These are phyloP conservation scores for Pteronotus mesoamericanus DNA, from an alignment of 2,797 vertebrate genomes.

Conservation along the genomic window DNA sequence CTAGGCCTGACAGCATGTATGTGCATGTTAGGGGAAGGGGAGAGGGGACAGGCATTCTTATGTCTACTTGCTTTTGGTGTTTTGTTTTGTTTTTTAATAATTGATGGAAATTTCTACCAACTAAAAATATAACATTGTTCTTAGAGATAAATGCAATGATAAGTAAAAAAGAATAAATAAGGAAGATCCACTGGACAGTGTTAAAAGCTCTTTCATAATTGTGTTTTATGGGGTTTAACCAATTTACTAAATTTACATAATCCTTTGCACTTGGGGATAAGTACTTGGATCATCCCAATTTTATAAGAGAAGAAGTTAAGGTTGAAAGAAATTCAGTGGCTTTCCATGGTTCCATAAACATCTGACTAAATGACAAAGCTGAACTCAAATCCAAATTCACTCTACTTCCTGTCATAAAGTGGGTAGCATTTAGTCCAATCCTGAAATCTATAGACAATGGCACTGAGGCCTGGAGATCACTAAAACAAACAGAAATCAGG, in stretches of 20 bases:
- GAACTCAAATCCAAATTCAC: background rate
- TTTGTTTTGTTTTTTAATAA: background rate
- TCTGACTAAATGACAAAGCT: background rate
- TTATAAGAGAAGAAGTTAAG: background rate
- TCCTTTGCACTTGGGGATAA: background rate
- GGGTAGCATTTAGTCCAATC: background rate
- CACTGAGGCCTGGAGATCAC: background rate
- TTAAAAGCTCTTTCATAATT: background rate
- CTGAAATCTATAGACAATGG: background rate
- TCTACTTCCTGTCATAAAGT: background rate
- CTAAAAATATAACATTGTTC: background rate
- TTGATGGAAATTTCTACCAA: background rate
- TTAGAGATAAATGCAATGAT: background rate
- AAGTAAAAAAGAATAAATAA: background rate
- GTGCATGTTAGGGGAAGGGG: background rate
- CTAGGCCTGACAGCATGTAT: background rate
- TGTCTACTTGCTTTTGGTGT: background rate
- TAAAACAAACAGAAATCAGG: background rate
- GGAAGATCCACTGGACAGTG: fast-evolving
- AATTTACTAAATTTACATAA: background rate
- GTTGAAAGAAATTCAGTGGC: background rate
- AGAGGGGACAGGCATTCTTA: background rate
- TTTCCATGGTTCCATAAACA: background rate
- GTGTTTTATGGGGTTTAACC: background rate
- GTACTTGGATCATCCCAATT: background rate